Evolutionary conservation across 2,113 vertebrate genomes (phyloP).

Genomic region (Epinephelus cyanopodus): DNA sequence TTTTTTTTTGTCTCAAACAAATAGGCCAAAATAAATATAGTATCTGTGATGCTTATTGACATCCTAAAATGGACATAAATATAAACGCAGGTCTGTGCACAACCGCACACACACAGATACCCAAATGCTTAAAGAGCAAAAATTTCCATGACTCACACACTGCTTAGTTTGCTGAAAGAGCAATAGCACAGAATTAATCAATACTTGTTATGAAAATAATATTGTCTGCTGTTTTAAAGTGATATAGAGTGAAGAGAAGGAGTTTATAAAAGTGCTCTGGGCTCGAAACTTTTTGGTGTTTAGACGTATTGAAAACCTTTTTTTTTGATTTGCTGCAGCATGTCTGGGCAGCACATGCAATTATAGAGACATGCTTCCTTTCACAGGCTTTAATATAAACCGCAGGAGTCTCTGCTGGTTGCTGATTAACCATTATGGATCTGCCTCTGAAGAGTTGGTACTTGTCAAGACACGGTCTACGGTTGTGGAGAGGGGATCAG

Average conservation of each 20-base stretch:
- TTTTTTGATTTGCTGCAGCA: slow-evolving; percentile 1
- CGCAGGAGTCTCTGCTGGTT: slow-evolving; percentile 7
- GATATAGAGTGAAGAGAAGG: not conserved
- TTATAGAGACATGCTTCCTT: slow-evolving; percentile 65
- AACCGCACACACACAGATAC: not conserved
- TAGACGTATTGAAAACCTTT: slow-evolving; percentile 6
- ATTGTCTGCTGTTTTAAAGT: slow-evolving; percentile 31
- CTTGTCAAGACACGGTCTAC: slow-evolving; percentile 15
- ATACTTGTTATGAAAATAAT: slow-evolving; percentile 62
- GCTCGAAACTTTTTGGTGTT: not conserved
- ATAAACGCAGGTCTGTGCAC: not conserved
- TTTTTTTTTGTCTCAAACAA: not conserved
- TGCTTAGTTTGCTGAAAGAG: slow-evolving; percentile 46
- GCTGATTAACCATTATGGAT: slow-evolving; percentile 36
- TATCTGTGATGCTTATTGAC: not conserved
- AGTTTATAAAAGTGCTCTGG: not conserved
- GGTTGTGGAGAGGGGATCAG: slow-evolving; percentile 12
- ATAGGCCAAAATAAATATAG: not conserved
- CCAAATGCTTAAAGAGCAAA: slow-evolving; percentile 33
- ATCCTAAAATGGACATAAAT: not conserved
- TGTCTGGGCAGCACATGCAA: slow-evolving; percentile 46
- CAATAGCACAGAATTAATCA: slow-evolving; percentile 29
- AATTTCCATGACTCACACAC: not conserved
- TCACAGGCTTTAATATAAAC: slow-evolving; percentile 52
- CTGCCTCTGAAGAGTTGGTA: not conserved